Conservation (phyloP, 2,888 invertebrate species). For the Eupithecia pulchellata region DNA sequence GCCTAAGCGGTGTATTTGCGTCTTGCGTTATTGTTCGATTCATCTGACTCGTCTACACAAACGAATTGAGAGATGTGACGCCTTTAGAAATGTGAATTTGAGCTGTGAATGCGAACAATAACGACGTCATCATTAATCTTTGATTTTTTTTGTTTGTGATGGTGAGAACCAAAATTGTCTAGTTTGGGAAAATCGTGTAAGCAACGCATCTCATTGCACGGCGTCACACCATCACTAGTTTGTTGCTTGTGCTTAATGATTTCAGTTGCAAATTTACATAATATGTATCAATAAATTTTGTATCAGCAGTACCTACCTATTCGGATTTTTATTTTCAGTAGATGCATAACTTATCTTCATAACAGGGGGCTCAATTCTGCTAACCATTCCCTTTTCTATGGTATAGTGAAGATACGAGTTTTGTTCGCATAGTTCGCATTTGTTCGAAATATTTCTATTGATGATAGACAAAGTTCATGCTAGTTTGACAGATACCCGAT, state of each 20-base stretch:
- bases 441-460: too few species aligned
- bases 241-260: background rate
- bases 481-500: too few species aligned
- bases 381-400: background rate
- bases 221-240: background rate
- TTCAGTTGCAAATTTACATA: background rate
- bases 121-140: background rate
- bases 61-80: too few species aligned
- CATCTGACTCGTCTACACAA: background rate
- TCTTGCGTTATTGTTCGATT: background rate
- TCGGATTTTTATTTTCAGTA: background rate
- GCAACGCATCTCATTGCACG: background rate
- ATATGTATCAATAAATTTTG: background rate
- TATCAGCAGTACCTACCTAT: background rate
- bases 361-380: background rate
- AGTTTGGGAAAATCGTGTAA: background rate
- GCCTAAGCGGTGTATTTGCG: background rate
- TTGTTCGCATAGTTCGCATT: too few species aligned
- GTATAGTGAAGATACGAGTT: too few species aligned
- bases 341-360: background rate
- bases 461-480: too few species aligned
- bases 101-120: background rate
- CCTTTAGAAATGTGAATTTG: background rate
- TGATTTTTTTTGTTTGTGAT: background rate
- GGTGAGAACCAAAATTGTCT: background rate